Evolutionary conservation across 2,888 invertebrate genomes (phyloP).

Genomic region (Phyto melanocephala): DNA sequence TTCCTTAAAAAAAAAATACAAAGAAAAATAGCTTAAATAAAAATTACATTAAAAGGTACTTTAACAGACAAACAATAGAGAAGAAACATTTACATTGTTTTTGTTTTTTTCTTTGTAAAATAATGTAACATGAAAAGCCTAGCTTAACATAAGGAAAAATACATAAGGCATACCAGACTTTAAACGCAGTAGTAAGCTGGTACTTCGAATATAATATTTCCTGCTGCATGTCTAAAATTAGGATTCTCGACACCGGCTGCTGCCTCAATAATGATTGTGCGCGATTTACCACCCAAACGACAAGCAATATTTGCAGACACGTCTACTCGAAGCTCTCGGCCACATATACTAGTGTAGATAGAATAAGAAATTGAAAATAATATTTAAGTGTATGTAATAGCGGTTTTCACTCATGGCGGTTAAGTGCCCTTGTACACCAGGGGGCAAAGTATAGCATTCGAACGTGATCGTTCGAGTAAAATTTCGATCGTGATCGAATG

Average conservation of each 20-base stretch:
- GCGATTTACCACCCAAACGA: constrained; percentile 90
- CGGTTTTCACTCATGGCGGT: too few relatives aligned
- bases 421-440: too few relatives aligned
- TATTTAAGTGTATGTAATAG: too few relatives aligned
- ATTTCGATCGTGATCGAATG: too few relatives aligned
- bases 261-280: constrained; percentile 76
- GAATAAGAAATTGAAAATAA: too few relatives aligned
- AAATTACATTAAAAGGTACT: neutral
- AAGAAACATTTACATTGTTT: too few relatives aligned
- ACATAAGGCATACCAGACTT: neutral
- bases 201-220: constrained; percentile 78
- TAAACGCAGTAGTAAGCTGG: constrained; percentile 77
- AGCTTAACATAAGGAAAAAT: constrained; percentile 36
- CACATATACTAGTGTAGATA: constrained; percentile 81
- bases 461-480: too few relatives aligned
- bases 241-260: constrained; percentile 75
- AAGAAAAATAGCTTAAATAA: neutral
- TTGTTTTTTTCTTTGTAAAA: constrained; percentile 6
- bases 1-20: neutral
- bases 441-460: too few relatives aligned
- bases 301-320: constrained; percentile 88
- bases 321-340: constrained; percentile 85
- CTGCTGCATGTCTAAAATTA: constrained; percentile 75
- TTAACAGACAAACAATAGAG: neutral
- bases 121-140: constrained; percentile 46